Base-by-base conservation (phyloP, 2,888 invertebrate species). In the Hemaris fuciformis region DNA sequence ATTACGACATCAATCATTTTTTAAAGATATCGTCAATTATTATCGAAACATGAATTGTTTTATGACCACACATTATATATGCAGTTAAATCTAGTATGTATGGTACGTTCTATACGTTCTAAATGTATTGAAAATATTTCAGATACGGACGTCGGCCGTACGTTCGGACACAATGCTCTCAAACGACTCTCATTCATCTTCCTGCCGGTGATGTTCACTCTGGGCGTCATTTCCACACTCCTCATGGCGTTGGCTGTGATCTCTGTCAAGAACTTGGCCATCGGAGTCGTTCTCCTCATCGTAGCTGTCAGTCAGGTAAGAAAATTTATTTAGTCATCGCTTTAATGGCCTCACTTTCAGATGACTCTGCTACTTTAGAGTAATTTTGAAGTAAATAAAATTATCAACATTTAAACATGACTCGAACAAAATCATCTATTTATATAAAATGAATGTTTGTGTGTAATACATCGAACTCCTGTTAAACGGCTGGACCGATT, bases 191-290 rank as follows among this genome's bases (percentile, higher is more conserved):
- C 95, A 65, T 94, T 96, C 78, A 94, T 96, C 41, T 89, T 96
- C 71, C 93, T 96, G 46, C 96, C 95, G 0, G 95, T 95, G 62
- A 96, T 96, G 91, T 96, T 96, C 89, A 96, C 96, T 61, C 82
- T 96, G 72, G 96, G 96, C 20, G 95, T 96, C 59, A 95, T 96
- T 62, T 96, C 96, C 59, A 96, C 96, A 0, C 87, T 96, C 57
- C 84, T 96, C 62, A 93, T 95, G 72, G 94, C 95, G 0, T 93
- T 96, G 4, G 95, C 96, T 0, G 94, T 96, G 43, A 95, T 95
- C 61, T 95, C 95, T 5, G 94, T 96, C 57, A 96, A 96, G 87
- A 95, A 96, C 66, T 90, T 96, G 66, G 95, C 94, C 34, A 94
- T 96, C 48, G 96, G 96, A 10, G 95, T 95, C 23, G 79, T 94